phyloP scores from a whole-genome alignment of 2,888 invertebrate genomes.

The Ellobium chinense region DNA sequence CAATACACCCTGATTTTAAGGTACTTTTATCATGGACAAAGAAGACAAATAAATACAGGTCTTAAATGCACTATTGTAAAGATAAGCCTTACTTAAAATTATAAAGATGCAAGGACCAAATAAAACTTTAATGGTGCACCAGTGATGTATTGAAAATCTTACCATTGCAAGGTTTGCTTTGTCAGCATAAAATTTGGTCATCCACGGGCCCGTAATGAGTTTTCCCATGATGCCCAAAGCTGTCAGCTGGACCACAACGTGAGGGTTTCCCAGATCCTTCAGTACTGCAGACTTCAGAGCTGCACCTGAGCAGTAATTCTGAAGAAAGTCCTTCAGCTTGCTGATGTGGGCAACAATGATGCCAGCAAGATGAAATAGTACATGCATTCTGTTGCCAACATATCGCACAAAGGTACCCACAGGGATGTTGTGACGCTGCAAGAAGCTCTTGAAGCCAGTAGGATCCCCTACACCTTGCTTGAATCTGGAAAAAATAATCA shows the following conservation, averaged over 20 bases:
- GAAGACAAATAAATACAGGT: too few species aligned
- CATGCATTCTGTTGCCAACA: slow-evolving; percentile 18
- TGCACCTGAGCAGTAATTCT: background rate
- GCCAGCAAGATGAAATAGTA: slow-evolving; percentile 18
- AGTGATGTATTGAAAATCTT: too few species aligned
- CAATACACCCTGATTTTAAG: too few species aligned
- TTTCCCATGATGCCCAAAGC: slow-evolving; percentile 2
- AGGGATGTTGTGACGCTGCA: background rate
- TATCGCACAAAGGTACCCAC: slow-evolving; percentile 10
- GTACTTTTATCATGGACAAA: too few species aligned
- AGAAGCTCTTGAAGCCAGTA: background rate
- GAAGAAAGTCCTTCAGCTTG: background rate
- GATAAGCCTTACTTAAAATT: too few species aligned
- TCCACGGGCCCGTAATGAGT: slow-evolving; percentile 18
- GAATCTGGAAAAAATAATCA: slow-evolving; percentile 3
- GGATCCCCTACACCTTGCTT: slow-evolving; percentile 19
- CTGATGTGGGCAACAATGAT: background rate
- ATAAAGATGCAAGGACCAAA: too few species aligned
- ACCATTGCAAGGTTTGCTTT: too few species aligned
- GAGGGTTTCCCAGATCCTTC: background rate
- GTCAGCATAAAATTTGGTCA: background rate
- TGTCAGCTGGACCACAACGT: background rate
- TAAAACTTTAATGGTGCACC: too few species aligned
- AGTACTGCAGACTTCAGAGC: background rate
- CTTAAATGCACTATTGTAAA: too few species aligned